These are phyloP conservation scores for Lepidocyrtinus sp. DNA, from an alignment of 2,888 invertebrate genomes.

Conservation along the genomic window DNA sequence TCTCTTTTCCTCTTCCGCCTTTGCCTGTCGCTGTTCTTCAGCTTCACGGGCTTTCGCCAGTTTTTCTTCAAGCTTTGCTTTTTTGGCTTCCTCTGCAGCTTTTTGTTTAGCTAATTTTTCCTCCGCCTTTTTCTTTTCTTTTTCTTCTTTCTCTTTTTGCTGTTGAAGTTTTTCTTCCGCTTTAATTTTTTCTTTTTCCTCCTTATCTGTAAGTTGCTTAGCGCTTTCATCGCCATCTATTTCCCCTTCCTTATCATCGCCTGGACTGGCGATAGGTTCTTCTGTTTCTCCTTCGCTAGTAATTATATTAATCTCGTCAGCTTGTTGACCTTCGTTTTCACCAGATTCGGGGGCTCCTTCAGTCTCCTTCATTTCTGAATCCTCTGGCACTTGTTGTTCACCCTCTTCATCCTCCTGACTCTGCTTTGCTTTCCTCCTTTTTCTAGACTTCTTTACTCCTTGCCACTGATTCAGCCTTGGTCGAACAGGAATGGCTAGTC, in stretches of 20 bases:
- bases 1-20: slow-evolving; percentile 71
- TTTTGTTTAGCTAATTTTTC: slow-evolving; percentile 73
- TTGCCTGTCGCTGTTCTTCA: slow-evolving; percentile 75
- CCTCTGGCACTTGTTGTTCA: slow-evolving; percentile 61
- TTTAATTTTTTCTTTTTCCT: slow-evolving; percentile 12
- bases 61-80: slow-evolving; percentile 62
- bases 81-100: slow-evolving; percentile 73
- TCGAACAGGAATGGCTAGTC: slow-evolving; percentile 76
- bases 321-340: slow-evolving; percentile 21
- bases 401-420: slow-evolving; percentile 37
- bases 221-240: slow-evolving; percentile 24
- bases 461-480: slow-evolving; percentile 75
- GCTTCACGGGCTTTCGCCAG: slow-evolving; percentile 53
- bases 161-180: slow-evolving; percentile 72
- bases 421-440: slow-evolving; percentile 46
- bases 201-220: slow-evolving; percentile 29
- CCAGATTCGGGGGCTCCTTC: slow-evolving; percentile 20
- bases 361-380: slow-evolving; percentile 44
- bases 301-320: slow-evolving; percentile 16
- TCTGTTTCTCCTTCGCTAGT: slow-evolving; percentile 26
- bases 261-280: slow-evolving; percentile 22
- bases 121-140: slow-evolving; percentile 73
- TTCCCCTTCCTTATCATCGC: slow-evolving; percentile 29
- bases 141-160: slow-evolving; percentile 71
- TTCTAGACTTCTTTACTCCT: slow-evolving; percentile 56